Percentiles rank a stretch among this genome's conserved stretches.
These are phyloP conservation scores for Stichodactyla mertensii DNA, from an alignment of 64 coral and sea anemone genomes.

Conservation along the genomic window DNA sequence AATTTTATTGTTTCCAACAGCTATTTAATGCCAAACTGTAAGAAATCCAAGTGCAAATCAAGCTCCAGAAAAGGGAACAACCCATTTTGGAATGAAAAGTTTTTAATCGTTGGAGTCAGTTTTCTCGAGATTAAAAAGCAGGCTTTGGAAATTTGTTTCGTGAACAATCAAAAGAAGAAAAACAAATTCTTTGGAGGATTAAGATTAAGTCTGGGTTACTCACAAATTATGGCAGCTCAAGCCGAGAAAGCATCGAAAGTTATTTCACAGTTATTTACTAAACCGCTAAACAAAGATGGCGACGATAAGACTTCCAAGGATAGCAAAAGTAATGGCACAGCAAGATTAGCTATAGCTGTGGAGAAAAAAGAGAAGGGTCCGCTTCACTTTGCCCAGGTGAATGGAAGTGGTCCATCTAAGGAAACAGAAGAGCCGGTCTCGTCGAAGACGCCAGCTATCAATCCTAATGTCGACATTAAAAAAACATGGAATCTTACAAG, in stretches of 20 bases:
- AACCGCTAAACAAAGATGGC: background rate
- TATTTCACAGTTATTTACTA: conserved; percentile 8
- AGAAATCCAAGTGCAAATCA: conserved; percentile 79
- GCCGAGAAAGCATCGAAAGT: conserved; percentile 48
- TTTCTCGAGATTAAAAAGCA: conserved; percentile 59
- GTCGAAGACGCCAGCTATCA: background rate
- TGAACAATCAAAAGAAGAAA: conserved; percentile 39
- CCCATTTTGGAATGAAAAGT: conserved; percentile 81
- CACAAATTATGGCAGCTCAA: conserved; percentile 41
- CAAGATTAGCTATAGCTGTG: background rate
- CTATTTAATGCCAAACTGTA: conserved; percentile 66
- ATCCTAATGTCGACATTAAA: conserved; percentile 11
- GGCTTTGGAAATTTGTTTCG: conserved; percentile 70
- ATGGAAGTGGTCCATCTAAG: background rate
- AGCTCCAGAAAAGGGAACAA: conserved; percentile 62
- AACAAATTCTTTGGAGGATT: conserved; percentile 65
- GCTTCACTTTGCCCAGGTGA: background rate
- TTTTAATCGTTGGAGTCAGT: conserved; percentile 57
- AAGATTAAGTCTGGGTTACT: conserved; percentile 60
- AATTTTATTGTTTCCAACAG: conserved; percentile 16
- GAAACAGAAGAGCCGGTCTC: background rate
- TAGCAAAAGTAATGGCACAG: background rate
- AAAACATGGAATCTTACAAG: conserved; percentile 15
- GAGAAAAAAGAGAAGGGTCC: conserved; percentile 15
- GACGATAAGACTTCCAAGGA: background rate